Evolutionary conservation across 2,797 vertebrate genomes (phyloP).

Genomic region (Phyllotis vaccarum): DNA sequence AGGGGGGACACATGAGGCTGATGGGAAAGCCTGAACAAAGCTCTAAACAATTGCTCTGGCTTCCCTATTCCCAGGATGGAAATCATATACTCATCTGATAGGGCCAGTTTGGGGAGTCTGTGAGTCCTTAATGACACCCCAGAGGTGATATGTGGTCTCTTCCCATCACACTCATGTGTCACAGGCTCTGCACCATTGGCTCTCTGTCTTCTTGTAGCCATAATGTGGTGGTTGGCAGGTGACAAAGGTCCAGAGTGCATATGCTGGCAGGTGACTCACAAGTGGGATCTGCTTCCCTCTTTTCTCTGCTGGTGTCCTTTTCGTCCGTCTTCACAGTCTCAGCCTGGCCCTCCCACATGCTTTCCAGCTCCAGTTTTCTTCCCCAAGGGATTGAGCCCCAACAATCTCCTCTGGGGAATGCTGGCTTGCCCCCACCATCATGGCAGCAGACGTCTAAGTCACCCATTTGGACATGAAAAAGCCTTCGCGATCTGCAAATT

Average conservation of each 20-base stretch:
- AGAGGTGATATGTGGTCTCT: accelerated
- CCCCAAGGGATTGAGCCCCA: neutral
- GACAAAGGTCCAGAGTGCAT: accelerated
- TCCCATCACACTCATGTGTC: neutral
- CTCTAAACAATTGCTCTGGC: neutral
- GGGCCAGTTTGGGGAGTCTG: neutral
- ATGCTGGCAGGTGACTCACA: neutral
- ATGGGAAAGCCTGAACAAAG: neutral
- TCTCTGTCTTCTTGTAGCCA: neutral
- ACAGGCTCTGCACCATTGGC: neutral
- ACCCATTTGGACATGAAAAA: neutral
- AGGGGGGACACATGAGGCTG: accelerated
- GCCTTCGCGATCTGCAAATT: neutral
- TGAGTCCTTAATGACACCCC: accelerated
- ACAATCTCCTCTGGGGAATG: neutral
- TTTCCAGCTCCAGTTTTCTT: neutral
- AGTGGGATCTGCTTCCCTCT: accelerated
- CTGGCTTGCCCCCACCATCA: neutral
- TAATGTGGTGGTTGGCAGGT: neutral
- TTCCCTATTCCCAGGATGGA: neutral
- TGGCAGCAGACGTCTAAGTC: neutral
- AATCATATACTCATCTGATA: too few species aligned
- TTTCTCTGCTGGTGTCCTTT: neutral
- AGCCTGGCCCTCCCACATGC: neutral
- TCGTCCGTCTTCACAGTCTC: neutral